Conservation (phyloP, 2,113 vertebrate genomes). For the Dendrocopos noguchii region DNA sequence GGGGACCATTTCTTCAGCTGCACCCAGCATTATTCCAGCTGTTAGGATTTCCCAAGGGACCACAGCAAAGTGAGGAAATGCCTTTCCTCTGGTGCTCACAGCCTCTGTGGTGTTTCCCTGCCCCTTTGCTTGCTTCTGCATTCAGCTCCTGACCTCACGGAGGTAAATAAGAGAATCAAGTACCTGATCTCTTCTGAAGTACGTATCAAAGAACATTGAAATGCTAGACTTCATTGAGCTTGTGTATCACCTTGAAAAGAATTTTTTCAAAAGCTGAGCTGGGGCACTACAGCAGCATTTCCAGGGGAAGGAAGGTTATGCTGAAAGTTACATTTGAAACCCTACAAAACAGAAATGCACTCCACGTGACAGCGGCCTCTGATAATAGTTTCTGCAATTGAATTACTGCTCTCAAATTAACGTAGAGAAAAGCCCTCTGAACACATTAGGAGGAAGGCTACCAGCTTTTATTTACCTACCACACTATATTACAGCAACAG, state of each 20-base stretch:
- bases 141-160: not conserved
- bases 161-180: constrained; percentile 9
- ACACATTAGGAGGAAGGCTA: not conserved
- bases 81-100: not conserved
- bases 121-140: not conserved
- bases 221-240: not conserved
- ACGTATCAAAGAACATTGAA: not conserved
- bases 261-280: not conserved
- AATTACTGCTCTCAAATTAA: not conserved
- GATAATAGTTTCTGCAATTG: not conserved
- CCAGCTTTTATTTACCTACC: not conserved
- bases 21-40: not conserved
- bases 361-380: not conserved
- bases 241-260: not conserved
- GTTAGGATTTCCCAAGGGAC: not conserved
- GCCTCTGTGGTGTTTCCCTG: not conserved
- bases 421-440: not conserved
- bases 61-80: not conserved
- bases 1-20: not conserved
- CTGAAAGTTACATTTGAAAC: not conserved
- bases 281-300: not conserved
- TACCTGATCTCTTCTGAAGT: not conserved
- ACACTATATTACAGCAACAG: not conserved
- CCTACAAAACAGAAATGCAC: not conserved
- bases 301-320: not conserved